Evolutionary conservation across 2,888 invertebrate genomes (phyloP).

Genomic region (Coelinius sp.): DNA sequence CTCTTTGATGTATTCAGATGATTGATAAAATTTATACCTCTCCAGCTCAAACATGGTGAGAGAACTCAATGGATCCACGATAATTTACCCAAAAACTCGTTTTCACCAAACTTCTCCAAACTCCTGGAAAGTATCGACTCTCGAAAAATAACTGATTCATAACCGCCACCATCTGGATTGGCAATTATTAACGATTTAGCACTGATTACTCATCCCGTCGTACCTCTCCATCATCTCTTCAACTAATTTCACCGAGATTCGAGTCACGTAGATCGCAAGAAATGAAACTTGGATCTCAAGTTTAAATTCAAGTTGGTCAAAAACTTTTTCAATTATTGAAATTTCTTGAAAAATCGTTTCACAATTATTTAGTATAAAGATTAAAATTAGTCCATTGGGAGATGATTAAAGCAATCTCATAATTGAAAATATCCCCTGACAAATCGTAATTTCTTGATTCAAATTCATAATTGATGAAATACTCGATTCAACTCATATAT

Average conservation of each 20-base stretch:
- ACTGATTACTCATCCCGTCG: slow-evolving; percentile 8
- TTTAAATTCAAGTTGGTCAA: neutral
- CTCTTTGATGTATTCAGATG: too few relatives aligned
- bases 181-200: slow-evolving; percentile 19
- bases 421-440: too few relatives aligned
- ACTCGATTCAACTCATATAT: too few relatives aligned
- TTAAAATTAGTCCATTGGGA: neutral
- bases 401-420: too few relatives aligned
- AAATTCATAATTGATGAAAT: too few relatives aligned
- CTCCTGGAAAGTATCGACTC: neutral
- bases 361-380: neutral
- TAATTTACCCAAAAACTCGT: neutral
- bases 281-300: neutral
- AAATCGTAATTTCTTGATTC: too few relatives aligned
- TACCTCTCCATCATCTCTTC: neutral
- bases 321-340: neutral
- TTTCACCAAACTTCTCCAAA: neutral
- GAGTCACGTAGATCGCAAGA: neutral
- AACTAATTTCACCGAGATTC: neutral
- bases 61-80: slow-evolving; percentile 7
- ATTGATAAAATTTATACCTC: neutral
- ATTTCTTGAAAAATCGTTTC: neutral
- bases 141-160: neutral
- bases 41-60: neutral
- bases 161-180: neutral